Evolutionary conservation across 1,140 invertebrate genomes (phyloP), one percentile per base, ranked within the genome.

Genomic region (Heliconius eleuchia): DNA sequence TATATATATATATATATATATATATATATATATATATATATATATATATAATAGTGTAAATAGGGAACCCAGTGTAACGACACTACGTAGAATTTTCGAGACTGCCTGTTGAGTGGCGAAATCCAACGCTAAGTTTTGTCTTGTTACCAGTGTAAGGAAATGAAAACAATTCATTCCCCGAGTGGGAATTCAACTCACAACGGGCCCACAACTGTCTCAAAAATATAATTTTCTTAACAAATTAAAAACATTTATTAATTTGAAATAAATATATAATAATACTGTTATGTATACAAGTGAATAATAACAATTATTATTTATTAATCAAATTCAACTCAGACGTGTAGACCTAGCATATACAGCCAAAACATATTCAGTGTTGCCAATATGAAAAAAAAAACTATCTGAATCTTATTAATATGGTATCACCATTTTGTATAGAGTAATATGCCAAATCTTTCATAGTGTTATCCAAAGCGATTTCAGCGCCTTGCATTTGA

Each of bases 361-460:
- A 71, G 60, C 37, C 66, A 66, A 66, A 11, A 66, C n/a, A 50
- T 71, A 76, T 77, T 82, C 76, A 73, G 80, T 84, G 81, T 89
- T 89, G 82, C 86, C 85, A 86, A 79, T 6, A 66, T 66, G 13
- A 79, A 79, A 86, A 72, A 23, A 55, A 52, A 18, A 42, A 80
- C 73, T 92, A 95, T 95, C 95, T 96, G 96, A 96, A 97, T 79
- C 95, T 95, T 7, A 97, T 96, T 78, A 96, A 89, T 86, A 99
- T 96, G 75, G 95, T 96, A 94, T 99, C 98, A 76, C 97, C 97
- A 86, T 97, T 96, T 95, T 98, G 97, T 52, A 99, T 95, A 0
- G 98, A 98, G 94, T 97, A 99, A 92, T 97, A 98, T 80, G 96
- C 96, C 46, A 99, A 90, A 84, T 97, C 96, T 91, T 98, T 97